Percentiles rank a stretch among this genome's conserved stretches.
phyloP scores from a whole-genome alignment of 1,140 invertebrate genomes.

The Drosophila orosa region DNA sequence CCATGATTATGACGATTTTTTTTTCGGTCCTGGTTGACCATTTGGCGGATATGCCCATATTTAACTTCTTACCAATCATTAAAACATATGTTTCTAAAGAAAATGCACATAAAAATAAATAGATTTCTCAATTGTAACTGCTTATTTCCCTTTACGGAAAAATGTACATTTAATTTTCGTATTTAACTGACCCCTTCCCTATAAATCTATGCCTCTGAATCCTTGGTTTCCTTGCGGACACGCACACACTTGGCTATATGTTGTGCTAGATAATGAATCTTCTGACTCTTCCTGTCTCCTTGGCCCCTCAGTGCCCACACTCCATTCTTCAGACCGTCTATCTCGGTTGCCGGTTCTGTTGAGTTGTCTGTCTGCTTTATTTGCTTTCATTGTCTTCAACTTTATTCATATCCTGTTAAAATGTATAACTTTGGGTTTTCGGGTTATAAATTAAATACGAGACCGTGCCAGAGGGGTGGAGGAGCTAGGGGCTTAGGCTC shows the following conservation, averaged over 20 bases:
- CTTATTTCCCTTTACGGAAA: neutral
- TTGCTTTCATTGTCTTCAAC: constrained; percentile 82
- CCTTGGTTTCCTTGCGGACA: constrained; percentile 1
- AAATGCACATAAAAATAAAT: neutral
- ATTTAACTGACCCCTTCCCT: neutral
- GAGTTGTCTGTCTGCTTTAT: constrained; percentile 71
- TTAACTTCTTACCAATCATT: too few relatives aligned
- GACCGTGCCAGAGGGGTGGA: neutral
- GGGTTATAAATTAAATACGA: constrained; percentile 81
- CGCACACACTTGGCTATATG: constrained; percentile 71
- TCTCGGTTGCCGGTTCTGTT: constrained; percentile 30
- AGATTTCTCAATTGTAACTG: neutral
- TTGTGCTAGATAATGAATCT: constrained; percentile 83
- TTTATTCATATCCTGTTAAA: constrained; percentile 83
- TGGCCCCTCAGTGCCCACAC: neutral
- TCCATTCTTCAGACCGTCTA: constrained; percentile 15
- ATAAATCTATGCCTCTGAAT: constrained; percentile 5
- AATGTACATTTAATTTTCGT: neutral
- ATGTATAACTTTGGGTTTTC: constrained; percentile 82
- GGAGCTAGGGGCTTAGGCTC: constrained; percentile 8
- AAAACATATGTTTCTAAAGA: neutral
- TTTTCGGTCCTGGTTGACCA: too few relatives aligned
- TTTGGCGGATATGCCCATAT: too few relatives aligned
- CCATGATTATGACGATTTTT: too few relatives aligned
- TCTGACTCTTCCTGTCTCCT: constrained; percentile 12